These are phyloP conservation scores for Ceryle rudis DNA, from an alignment of 2,797 vertebrate species.

Conservation along the genomic window DNA sequence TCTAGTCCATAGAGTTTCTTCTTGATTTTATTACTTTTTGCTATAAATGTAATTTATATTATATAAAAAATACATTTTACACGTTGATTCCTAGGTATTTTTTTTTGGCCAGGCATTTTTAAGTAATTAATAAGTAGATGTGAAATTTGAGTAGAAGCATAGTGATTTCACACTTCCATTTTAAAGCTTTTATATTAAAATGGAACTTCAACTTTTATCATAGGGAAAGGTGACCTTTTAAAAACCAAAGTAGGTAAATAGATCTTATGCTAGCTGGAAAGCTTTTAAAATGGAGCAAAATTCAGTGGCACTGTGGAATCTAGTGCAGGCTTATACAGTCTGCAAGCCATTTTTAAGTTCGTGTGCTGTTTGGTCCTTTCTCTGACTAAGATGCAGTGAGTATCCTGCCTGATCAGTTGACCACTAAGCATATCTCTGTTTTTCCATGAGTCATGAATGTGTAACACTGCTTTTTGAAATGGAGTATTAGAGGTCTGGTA, in stretches of 20 bases:
- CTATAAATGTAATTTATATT: background rate
- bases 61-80: background rate
- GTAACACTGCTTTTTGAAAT: background rate
- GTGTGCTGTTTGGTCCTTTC: background rate
- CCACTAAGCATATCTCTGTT: background rate
- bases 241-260: slow-evolving; percentile 49
- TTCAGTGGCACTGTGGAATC: background rate
- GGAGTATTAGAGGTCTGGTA: background rate
- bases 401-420: background rate
- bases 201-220: background rate
- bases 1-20: background rate
- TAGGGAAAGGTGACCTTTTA: slow-evolving; percentile 41
- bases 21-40: background rate
- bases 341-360: background rate
- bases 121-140: background rate
- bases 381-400: background rate
- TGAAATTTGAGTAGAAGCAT: background rate
- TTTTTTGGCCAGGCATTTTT: background rate
- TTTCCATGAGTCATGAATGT: background rate
- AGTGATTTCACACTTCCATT: background rate
- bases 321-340: background rate
- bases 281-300: slow-evolving; percentile 27
- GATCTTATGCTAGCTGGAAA: background rate
- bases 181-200: background rate
- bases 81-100: background rate